A percentile compares a stretch with the other conserved stretches of the same genome.
These are phyloP conservation scores for Leptocoma aspasia DNA, from an alignment of 2,113 vertebrate species.

Conservation along the genomic window DNA sequence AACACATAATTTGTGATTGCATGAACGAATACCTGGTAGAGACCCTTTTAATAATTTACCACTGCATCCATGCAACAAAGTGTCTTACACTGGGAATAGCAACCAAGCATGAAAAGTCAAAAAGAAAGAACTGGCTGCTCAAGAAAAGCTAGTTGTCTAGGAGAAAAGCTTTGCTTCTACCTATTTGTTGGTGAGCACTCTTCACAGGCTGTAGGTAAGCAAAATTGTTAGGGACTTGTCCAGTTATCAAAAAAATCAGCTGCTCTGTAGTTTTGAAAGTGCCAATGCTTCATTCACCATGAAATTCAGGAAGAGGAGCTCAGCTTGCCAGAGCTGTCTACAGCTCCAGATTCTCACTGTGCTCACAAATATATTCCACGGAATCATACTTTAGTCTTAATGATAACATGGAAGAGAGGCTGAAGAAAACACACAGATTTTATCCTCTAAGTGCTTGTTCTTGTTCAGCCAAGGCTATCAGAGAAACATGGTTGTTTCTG, in stretches of 20 bases:
- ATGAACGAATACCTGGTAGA: neutral
- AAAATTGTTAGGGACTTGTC: neutral
- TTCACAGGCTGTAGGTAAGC: neutral
- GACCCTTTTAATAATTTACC: conserved; percentile 56
- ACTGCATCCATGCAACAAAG: neutral
- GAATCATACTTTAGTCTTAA: neutral
- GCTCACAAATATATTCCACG: neutral
- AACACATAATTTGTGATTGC: conserved; percentile 19
- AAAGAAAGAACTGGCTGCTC: neutral
- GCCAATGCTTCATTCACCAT: neutral
- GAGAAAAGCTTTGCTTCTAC: neutral
- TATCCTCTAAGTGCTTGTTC: neutral
- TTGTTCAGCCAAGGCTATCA: neutral
- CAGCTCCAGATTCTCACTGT: neutral
- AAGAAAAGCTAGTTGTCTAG: neutral
- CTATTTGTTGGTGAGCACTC: neutral
- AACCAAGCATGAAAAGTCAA: neutral
- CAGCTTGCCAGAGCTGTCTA: neutral
- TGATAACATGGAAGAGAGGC: neutral
- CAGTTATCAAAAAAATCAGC: neutral
- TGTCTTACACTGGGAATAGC: neutral
- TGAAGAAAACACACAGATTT: neutral
- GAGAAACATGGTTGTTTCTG: neutral
- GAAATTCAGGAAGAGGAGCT: neutral
- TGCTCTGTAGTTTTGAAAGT: neutral